A percentile compares a stretch with the other conserved stretches of the same genome.
Evolutionary conservation across 2,888 invertebrate species (phyloP).

Genomic region (Chrysodeixis includens): DNA sequence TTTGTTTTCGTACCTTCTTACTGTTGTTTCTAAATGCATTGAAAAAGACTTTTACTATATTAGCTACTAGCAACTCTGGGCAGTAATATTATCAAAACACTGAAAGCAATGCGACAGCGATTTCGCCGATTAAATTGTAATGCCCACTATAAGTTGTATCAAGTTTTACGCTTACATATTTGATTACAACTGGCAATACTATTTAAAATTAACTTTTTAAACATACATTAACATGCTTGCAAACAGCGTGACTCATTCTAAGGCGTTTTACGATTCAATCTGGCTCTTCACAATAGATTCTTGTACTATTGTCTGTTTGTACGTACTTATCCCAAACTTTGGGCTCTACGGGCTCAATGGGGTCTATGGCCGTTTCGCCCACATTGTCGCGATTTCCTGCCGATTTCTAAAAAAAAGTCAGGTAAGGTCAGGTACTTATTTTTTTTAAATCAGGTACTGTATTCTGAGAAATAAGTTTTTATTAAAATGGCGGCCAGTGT

Average conservation of each 20-base stretch:
- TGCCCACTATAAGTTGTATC: too few species aligned
- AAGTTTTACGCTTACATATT: background rate
- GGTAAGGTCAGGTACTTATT: slow-evolving; percentile 75
- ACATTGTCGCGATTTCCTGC: slow-evolving; percentile 84
- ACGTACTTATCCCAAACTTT: slow-evolving; percentile 65
- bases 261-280: slow-evolving; percentile 55
- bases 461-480: slow-evolving; percentile 52
- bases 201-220: slow-evolving; percentile 15
- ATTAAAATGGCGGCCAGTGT: slow-evolving; percentile 55
- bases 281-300: slow-evolving; percentile 51
- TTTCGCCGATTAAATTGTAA: too few species aligned
- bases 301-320: slow-evolving; percentile 52
- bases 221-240: slow-evolving; percentile 21
- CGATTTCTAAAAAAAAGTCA: slow-evolving; percentile 66
- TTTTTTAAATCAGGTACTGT: slow-evolving; percentile 69
- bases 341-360: too few species aligned
- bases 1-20: too few species aligned
- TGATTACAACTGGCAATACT: slow-evolving; percentile 13
- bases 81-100: too few species aligned
- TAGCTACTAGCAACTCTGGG: too few species aligned
- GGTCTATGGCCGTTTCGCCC: slow-evolving; percentile 70
- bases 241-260: slow-evolving; percentile 54
- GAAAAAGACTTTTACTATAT: too few species aligned
- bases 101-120: too few species aligned
- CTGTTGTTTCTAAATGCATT: too few species aligned